These are phyloP conservation scores for Salvelinus fontinalis DNA, from an alignment of 2,113 vertebrate species.

Conservation along the genomic window DNA sequence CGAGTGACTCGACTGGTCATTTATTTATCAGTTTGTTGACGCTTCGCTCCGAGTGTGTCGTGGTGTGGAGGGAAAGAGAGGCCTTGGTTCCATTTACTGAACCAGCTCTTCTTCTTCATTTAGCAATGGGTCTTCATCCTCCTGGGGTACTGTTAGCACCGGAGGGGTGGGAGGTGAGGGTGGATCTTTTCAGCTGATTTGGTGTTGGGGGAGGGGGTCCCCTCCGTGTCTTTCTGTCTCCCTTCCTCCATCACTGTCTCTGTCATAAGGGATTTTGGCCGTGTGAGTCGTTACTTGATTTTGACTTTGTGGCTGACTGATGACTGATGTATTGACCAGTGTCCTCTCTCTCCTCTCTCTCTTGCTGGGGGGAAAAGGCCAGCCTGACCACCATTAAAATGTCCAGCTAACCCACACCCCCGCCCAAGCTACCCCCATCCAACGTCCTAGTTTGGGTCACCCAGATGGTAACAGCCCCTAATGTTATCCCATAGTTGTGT, in stretches of 20 bases:
- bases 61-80: constrained; percentile 29
- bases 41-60: constrained; percentile 30
- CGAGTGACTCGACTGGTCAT: constrained; percentile 58
- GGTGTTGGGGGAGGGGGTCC: constrained; percentile 9
- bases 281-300: constrained; percentile 60
- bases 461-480: background rate
- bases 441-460: background rate
- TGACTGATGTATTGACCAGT: constrained; percentile 53
- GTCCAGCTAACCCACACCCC: background rate
- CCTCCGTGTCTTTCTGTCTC: constrained; percentile 10
- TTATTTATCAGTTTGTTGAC: constrained; percentile 72
- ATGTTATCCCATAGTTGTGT: background rate
- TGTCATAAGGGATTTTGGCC: constrained; percentile 38
- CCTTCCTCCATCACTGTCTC: constrained; percentile 3
- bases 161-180: constrained; percentile 13
- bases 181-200: constrained; percentile 47
- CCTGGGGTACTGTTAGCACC: background rate
- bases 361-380: background rate
- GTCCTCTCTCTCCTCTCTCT: background rate
- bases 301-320: constrained; percentile 59
- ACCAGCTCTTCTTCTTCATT: constrained; percentile 43
- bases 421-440: background rate
- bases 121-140: constrained; percentile 35
- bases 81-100: constrained; percentile 15
- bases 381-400: background rate